Percentiles rank a stretch among this genome's conserved stretches.
phyloP scores from a whole-genome alignment of 2,113 vertebrate species.

The Naja naja region DNA sequence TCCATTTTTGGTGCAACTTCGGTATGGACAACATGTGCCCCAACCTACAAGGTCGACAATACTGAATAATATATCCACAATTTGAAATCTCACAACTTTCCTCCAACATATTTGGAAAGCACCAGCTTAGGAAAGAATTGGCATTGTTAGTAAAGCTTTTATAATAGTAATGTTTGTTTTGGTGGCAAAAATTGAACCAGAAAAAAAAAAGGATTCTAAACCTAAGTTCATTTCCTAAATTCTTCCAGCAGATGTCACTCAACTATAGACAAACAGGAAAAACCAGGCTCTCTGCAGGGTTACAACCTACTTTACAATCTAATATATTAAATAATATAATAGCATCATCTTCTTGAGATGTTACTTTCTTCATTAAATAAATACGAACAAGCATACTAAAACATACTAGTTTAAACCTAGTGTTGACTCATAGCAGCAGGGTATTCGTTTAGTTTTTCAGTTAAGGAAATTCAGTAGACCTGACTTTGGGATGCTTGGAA shows the following conservation, averaged over 20 bases:
- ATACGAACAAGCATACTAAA: neutral
- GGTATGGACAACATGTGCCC: neutral
- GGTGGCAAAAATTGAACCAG: neutral
- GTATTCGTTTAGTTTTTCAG: neutral
- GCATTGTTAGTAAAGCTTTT: neutral
- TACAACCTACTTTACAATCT: neutral
- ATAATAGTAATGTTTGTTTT: neutral
- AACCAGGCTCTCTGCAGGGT: neutral
- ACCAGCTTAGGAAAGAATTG: neutral
- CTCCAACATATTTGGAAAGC: neutral
- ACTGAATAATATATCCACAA: neutral
- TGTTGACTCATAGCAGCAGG: neutral
- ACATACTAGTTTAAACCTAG: neutral
- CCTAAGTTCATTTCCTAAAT: neutral
- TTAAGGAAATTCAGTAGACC: neutral
- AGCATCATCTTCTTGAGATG: neutral
- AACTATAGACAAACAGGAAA: conserved; percentile 1
- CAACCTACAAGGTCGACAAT: neutral
- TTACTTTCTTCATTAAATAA: neutral
- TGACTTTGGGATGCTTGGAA: neutral
- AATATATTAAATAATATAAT: neutral
- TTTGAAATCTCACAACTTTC: neutral
- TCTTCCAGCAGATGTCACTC: conserved; percentile 51
- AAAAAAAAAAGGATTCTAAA: neutral
- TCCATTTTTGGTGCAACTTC: neutral